Percentiles rank a stretch among this genome's conserved stretches.
Evolutionary conservation across 2,113 vertebrate genomes (phyloP).

Genomic region (Dasyurus viverrinus): DNA sequence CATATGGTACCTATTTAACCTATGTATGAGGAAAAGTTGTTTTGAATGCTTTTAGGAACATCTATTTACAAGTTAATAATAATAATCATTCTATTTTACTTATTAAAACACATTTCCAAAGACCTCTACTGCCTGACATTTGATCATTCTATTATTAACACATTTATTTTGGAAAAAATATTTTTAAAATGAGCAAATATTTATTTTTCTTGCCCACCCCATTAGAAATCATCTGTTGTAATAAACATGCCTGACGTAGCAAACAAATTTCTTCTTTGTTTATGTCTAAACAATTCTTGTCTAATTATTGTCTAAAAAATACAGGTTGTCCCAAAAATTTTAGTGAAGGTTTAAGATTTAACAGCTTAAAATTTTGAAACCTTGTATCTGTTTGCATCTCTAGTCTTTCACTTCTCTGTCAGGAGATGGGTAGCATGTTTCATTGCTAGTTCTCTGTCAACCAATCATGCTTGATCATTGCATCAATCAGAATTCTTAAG

Average conservation of each 20-base stretch:
- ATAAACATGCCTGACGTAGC: not conserved
- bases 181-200: not conserved
- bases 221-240: not conserved
- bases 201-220: not conserved
- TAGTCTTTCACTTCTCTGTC: not conserved
- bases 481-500: not conserved
- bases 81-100: slow-evolving; percentile 40
- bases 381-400: not conserved
- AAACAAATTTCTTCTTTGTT: not conserved
- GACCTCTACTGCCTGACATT: slow-evolving; percentile 20
- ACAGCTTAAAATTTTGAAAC: not conserved
- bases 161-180: not conserved
- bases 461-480: not conserved
- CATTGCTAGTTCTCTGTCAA: not conserved
- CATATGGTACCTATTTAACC: not conserved
- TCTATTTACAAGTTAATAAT: slow-evolving; percentile 59
- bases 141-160: not conserved
- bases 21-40: slow-evolving; percentile 10
- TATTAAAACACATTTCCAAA: slow-evolving; percentile 39
- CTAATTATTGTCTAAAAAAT: not conserved
- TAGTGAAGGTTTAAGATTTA: not conserved
- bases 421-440: not conserved
- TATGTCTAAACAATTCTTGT: not conserved
- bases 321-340: not conserved
- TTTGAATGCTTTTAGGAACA: slow-evolving; percentile 16